A percentile compares a stretch with the other conserved stretches of the same genome.
Conservation (phyloP, 2,797 vertebrate species). For the Bovichtus variegatus region DNA sequence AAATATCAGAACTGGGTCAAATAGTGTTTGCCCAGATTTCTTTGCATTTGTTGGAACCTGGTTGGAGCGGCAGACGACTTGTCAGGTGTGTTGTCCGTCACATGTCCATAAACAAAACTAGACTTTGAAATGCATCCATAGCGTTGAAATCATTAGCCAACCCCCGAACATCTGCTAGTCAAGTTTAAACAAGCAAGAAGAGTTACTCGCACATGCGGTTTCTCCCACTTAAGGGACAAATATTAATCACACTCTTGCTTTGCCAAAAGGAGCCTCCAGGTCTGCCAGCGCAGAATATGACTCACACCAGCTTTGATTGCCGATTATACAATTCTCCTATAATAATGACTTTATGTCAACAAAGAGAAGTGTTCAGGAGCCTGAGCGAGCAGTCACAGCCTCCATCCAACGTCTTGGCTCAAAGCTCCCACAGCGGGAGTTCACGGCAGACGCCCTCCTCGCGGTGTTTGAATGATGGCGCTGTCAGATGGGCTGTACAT, state of each 20-base stretch:
- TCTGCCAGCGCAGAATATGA: constrained; percentile 52
- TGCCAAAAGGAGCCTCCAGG: constrained; percentile 40
- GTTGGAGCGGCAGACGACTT: constrained; percentile 25
- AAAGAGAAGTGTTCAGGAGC: constrained; percentile 31
- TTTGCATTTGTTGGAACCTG: constrained; percentile 33
- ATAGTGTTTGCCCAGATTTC: constrained; percentile 20
- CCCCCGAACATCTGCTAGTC: constrained; percentile 36
- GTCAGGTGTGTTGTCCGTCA: constrained; percentile 35
- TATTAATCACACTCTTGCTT: constrained; percentile 41
- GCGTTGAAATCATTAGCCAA: constrained; percentile 19
- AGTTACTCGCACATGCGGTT: constrained; percentile 15
- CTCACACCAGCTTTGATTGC: constrained; percentile 53
- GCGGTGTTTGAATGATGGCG: constrained; percentile 21
- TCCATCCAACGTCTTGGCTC: too few relatives aligned
- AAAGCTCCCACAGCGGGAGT: background rate
- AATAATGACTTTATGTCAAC: constrained; percentile 55
- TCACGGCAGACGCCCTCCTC: background rate
- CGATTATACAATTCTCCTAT: constrained; percentile 69
- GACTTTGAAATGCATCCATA: constrained; percentile 24
- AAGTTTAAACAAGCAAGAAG: constrained; percentile 27
- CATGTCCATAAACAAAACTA: background rate
- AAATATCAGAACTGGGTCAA: constrained; percentile 67
- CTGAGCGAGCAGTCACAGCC: constrained; percentile 3
- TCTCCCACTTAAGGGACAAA: constrained; percentile 36
- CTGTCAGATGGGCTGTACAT: background rate